Evolutionary conservation across 53 echinoderm and acorn worm species (phyloP).

Genomic region (Henricia sp.): DNA sequence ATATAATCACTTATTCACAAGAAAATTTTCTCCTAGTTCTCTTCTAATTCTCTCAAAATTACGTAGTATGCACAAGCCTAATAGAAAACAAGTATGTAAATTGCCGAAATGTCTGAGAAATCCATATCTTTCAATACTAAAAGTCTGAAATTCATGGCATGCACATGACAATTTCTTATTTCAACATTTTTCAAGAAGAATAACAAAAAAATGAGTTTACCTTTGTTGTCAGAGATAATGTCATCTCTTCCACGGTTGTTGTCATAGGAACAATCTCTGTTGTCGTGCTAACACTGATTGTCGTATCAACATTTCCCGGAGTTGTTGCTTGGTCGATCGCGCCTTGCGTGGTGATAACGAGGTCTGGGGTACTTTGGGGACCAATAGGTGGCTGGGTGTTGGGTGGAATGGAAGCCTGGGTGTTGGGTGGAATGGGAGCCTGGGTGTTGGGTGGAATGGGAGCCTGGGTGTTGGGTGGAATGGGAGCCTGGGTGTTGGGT

Average conservation of each 20-base stretch:
- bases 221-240: not conserved
- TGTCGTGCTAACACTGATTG: not conserved
- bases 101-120: not conserved
- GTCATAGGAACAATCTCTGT: constrained; percentile 13
- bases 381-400: no score
- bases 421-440: no score
- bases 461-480: no score
- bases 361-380: no score
- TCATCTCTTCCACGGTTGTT: not conserved
- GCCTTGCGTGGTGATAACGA: no score
- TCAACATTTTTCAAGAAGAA: not conserved
- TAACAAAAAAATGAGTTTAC: not conserved
- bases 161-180: not conserved
- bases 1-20: no score
- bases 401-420: no score
- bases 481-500: no score
- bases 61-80: not conserved
- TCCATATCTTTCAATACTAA: not conserved
- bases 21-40: no score
- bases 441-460: no score
- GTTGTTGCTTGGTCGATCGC: not conserved
- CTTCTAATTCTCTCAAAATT: not conserved
- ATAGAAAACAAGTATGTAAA: not conserved
- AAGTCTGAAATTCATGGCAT: not conserved
- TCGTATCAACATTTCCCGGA: not conserved